phyloP scores from a whole-genome alignment of 2,888 invertebrate genomes.

The Eupithecia subumbrata region DNA sequence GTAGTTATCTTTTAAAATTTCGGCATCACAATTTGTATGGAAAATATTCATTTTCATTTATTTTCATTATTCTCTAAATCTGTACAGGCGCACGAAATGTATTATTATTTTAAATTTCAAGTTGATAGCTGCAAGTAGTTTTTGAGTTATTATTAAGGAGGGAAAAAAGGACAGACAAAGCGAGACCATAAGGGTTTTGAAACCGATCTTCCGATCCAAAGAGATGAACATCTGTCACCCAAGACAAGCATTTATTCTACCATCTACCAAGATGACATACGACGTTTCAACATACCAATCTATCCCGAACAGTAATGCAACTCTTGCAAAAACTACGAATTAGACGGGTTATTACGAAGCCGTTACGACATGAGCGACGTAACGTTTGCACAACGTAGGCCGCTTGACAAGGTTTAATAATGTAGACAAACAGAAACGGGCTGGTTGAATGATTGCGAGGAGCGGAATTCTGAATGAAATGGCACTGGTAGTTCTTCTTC shows the following conservation, averaged over 20 bases:
- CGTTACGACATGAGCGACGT: slow-evolving; percentile 25
- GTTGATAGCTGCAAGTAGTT: too few species aligned
- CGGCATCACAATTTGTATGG: too few species aligned
- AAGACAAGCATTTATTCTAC: neutral
- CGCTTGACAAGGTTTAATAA: slow-evolving; percentile 26
- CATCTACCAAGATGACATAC: neutral
- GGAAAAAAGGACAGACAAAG: too few species aligned
- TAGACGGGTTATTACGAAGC: slow-evolving; percentile 30
- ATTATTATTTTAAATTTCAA: too few species aligned
- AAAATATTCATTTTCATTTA: too few species aligned
- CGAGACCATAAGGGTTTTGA: too few species aligned
- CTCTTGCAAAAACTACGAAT: slow-evolving; percentile 35
- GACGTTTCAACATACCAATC: slow-evolving; percentile 21
- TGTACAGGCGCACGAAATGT: too few species aligned
- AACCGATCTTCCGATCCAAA: too few species aligned
- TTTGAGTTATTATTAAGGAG: too few species aligned
- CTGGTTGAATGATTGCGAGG: neutral
- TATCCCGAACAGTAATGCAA: slow-evolving; percentile 20
- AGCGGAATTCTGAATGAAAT: neutral
- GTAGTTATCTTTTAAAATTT: too few species aligned
- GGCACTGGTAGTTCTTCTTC: too few species aligned
- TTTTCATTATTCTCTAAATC: too few species aligned
- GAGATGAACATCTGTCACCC: neutral
- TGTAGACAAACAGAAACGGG: slow-evolving; percentile 12
- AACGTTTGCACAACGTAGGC: slow-evolving; percentile 22